A percentile compares a stretch with the other conserved stretches of the same genome.
phyloP scores from a whole-genome alignment of 2,888 invertebrate species.

The Lochmaea capreae region DNA sequence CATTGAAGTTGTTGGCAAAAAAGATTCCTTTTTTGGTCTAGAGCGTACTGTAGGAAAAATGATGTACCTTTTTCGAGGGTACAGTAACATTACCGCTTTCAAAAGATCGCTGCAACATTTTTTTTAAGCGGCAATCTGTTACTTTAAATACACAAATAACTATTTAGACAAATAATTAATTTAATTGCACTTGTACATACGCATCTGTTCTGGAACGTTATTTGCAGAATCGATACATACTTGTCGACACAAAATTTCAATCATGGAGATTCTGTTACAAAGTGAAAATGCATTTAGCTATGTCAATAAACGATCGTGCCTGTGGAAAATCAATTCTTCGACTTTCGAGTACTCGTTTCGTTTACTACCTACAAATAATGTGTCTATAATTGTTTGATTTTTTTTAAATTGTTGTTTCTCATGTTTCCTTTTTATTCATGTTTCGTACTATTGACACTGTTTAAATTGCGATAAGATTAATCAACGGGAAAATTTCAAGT shows the following conservation, averaged over 20 bases:
- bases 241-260: constrained; percentile 53
- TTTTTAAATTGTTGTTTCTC: neutral
- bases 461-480: neutral
- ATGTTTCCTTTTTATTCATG: neutral
- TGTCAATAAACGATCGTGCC: constrained; percentile 46
- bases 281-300: constrained; percentile 48
- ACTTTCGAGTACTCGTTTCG: neutral
- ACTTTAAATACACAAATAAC: too few species aligned
- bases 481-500: neutral
- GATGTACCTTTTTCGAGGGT: too few species aligned
- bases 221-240: constrained; percentile 27
- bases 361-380: constrained; percentile 4
- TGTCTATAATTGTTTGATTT: constrained; percentile 1
- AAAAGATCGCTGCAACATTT: too few species aligned
- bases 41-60: too few species aligned
- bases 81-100: too few species aligned
- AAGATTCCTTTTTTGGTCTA: too few species aligned
- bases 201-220: constrained; percentile 47
- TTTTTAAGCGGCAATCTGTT: too few species aligned
- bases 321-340: constrained; percentile 25
- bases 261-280: constrained; percentile 48
- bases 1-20: too few species aligned
- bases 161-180: constrained; percentile 44
- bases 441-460: neutral
- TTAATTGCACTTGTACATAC: constrained; percentile 54